phyloP scores from a whole-genome alignment of 2,888 invertebrate genomes.

The Eustalomyia histrio region DNA sequence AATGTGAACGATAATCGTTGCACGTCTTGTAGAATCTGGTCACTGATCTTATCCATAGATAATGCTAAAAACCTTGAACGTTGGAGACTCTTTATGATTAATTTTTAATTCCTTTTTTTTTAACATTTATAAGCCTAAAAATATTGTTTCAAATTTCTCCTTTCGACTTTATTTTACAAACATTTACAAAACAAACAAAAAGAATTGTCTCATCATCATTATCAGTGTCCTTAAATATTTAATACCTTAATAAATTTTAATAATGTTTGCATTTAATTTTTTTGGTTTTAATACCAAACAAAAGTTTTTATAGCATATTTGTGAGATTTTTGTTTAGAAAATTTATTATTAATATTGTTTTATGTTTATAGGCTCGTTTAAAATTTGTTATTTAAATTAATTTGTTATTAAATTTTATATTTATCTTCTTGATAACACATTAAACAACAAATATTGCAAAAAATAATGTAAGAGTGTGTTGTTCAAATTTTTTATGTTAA shows the following conservation, averaged over 20 bases:
- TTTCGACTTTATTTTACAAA: not conserved
- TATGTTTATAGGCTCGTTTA: conserved; percentile 1
- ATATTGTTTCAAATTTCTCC: not conserved
- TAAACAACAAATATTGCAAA: not conserved
- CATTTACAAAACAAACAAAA: not conserved
- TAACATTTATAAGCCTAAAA: not conserved
- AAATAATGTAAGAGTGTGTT: not conserved
- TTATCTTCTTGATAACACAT: not conserved
- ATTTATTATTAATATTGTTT: not conserved
- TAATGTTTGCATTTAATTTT: conserved; percentile 6
- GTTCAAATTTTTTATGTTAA: not conserved
- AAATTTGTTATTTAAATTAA: conserved; percentile 11
- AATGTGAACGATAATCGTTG: too few species aligned
- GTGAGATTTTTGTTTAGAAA: not conserved
- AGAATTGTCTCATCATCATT: conserved; percentile 12
- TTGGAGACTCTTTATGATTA: too few species aligned
- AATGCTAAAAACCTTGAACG: too few species aligned
- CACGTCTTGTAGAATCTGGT: too few species aligned
- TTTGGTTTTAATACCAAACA: not conserved
- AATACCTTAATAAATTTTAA: conserved; percentile 23
- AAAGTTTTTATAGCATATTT: conserved; percentile 1
- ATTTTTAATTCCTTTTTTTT: too few species aligned
- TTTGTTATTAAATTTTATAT: conserved; percentile 15
- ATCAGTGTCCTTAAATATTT: conserved; percentile 1
- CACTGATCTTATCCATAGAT: too few species aligned